These are phyloP conservation scores for Ctena decussata DNA, from an alignment of 2,888 invertebrate species.

Conservation along the genomic window DNA sequence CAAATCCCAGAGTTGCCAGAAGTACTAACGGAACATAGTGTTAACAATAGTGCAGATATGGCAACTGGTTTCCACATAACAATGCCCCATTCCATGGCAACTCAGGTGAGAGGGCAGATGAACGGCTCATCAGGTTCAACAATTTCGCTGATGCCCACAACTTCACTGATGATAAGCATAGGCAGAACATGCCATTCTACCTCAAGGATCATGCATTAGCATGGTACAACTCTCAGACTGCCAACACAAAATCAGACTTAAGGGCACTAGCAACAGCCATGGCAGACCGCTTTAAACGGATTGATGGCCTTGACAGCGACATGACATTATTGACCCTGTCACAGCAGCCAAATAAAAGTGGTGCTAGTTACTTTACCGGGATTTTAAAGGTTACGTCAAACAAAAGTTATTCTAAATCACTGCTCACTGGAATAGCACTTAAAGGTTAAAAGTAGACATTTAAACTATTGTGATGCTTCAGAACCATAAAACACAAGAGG, in stretches of 20 bases:
- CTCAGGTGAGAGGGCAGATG: too few species aligned
- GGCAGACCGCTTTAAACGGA: slow-evolving; percentile 11
- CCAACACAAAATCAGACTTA: not conserved
- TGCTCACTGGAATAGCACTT: too few species aligned
- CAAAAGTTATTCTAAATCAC: too few species aligned
- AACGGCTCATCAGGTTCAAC: slow-evolving; percentile 1
- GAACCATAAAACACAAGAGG: not conserved
- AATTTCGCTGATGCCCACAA: not conserved
- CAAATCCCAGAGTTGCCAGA: too few species aligned
- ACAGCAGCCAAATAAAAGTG: too few species aligned
- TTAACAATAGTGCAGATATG: too few species aligned
- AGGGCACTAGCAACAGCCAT: not conserved
- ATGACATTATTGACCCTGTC: not conserved
- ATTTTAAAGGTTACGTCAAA: too few species aligned
- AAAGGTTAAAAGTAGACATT: not conserved
- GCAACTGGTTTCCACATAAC: too few species aligned
- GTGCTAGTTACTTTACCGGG: too few species aligned
- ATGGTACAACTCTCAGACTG: slow-evolving; percentile 12
- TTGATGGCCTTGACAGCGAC: slow-evolving; percentile 3
- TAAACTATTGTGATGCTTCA: not conserved
- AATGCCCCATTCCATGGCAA: too few species aligned
- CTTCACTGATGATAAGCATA: not conserved
- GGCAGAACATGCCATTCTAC: not conserved
- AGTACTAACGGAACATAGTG: too few species aligned
- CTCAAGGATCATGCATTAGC: slow-evolving; percentile 19